Evolutionary conservation across 2,113 vertebrate species (phyloP).

Genomic region (Salvelinus sp.): DNA sequence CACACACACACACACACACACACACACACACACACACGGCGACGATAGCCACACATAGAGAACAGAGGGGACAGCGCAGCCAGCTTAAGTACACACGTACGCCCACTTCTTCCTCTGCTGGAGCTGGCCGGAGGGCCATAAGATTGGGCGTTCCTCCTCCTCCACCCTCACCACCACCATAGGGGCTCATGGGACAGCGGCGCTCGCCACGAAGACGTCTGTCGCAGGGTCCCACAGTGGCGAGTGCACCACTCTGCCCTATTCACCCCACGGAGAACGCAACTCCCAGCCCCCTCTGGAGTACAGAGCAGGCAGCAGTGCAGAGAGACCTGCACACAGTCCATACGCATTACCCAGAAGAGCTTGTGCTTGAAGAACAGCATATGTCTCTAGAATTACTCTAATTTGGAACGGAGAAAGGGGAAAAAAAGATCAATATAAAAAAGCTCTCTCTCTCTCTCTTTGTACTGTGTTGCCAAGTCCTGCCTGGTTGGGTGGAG

Average conservation of each 20-base stretch:
- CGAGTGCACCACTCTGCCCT: neutral
- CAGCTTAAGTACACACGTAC: constrained; percentile 16
- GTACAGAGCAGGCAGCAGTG: neutral
- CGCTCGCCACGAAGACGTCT: neutral
- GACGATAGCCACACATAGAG: neutral
- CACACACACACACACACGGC: neutral
- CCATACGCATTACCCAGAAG: neutral
- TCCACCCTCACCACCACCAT: neutral
- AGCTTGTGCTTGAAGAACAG: neutral
- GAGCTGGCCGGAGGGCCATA: neutral
- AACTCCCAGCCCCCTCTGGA: neutral
- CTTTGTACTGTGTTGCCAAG: neutral
- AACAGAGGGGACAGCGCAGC: neutral
- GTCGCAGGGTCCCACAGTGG: neutral
- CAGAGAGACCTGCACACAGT: neutral
- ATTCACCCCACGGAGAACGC: neutral
- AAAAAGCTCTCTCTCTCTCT: constrained; percentile 4
- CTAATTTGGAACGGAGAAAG: neutral
- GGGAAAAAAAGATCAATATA: neutral
- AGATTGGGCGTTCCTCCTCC: constrained; percentile 11
- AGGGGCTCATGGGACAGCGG: neutral
- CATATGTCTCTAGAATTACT: neutral
- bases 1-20: constrained; percentile 20
- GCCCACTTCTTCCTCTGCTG: constrained; percentile 12
- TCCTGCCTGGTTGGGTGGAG: constrained; percentile 1